Evolutionary conservation across 2,888 invertebrate species (phyloP).

Genomic region (Dryococelus australis): DNA sequence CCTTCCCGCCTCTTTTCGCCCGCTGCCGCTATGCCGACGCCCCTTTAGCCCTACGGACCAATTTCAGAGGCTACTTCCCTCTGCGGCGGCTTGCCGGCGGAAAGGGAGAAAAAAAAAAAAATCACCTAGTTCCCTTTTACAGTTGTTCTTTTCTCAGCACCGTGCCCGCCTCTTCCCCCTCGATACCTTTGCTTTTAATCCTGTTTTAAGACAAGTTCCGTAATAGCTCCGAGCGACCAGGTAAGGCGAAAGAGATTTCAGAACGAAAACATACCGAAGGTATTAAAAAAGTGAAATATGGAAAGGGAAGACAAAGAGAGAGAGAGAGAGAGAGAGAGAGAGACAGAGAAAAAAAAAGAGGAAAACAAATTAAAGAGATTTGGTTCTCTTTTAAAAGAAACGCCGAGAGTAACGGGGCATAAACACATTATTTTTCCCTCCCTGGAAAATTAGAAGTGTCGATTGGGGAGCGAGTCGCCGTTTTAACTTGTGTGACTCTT

Average conservation of each 20-base stretch:
- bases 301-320: background rate
- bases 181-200: background rate
- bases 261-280: background rate
- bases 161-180: no score
- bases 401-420: background rate
- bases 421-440: background rate
- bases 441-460: no score
- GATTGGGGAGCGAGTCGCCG: no score
- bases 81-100: background rate
- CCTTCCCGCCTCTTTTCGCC: background rate
- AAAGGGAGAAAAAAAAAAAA: background rate
- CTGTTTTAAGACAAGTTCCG: background rate
- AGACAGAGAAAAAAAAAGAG: background rate
- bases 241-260: background rate
- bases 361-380: background rate
- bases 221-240: background rate
- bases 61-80: background rate
- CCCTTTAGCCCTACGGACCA: background rate
- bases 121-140: background rate
- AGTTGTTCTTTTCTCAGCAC: background rate
- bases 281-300: background rate
- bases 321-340: no score
- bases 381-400: background rate
- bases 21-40: no score
- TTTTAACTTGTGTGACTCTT: no score